Base-by-base conservation (phyloP, 2,888 invertebrate species). In the Eupithecia centaureata region DNA sequence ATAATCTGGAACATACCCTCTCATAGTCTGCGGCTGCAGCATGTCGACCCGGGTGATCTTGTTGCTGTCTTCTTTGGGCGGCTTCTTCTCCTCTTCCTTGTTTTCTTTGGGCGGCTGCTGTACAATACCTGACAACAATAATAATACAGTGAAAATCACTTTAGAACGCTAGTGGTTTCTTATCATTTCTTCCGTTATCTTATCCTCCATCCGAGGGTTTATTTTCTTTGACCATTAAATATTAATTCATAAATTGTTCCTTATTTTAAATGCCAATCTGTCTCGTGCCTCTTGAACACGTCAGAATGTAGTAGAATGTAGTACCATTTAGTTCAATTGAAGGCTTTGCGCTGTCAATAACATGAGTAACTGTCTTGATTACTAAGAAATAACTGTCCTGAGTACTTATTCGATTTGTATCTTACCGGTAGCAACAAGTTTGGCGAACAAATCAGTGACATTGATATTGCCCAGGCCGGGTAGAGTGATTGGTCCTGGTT, bases 381-480 rank as follows among this genome's bases (percentile, higher is more conserved):
- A n/a, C n/a, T n/a, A n/a, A n/a, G n/a, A n/a, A n/a, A n/a, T n/a
- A n/a, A n/a, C n/a, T 35, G 15, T 33, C 8, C 47, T 32, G 22
- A 52, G 1, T 13, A 25, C 15, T 27, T 15, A 22, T 12, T 7
- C 10, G 1, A 22, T 22, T 47, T 10, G 2, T 18, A n/a, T 27
- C 10, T 28, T n/a, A 13, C 92, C 98, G 1, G 97, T 96, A 0
- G 96, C 96, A 1, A 98, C 95, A 8, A 99, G 89, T 86, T 97
- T 97, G 71, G 97, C 96, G 83, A 98, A 97, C 32, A 99, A 90
- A 75, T 97, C 97, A 71, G 95, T 96, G 28, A 99, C 96, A 80
- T 98, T 97, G 2, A 96, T 85, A 65, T 89, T 87, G 27, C 88
- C 84, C 0, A 93, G 81, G 32, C 85, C 76, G 25, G 88, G 86